Evolutionary conservation across 2,797 vertebrate species (phyloP).

Genomic region (Semotilus atromaculatus): DNA sequence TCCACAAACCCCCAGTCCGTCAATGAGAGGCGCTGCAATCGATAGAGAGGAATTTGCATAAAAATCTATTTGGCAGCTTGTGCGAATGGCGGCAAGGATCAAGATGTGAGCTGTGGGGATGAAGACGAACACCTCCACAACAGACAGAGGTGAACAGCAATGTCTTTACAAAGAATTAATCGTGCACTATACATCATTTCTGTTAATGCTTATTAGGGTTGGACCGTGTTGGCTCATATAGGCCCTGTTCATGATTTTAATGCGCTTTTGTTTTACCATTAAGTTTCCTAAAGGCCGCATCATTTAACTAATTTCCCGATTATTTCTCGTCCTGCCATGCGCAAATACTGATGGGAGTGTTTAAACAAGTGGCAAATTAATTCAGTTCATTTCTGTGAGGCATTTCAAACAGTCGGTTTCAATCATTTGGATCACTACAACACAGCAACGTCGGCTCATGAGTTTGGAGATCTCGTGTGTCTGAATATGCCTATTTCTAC

Average conservation of each 20-base stretch:
- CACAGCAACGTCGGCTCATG: background rate
- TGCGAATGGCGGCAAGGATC: slow-evolving; percentile 59
- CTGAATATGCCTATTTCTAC: background rate
- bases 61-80: slow-evolving; percentile 79
- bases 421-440: background rate
- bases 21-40: slow-evolving; percentile 73
- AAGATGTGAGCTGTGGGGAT: slow-evolving; percentile 71
- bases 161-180: slow-evolving; percentile 29
- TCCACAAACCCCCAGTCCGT: slow-evolving; percentile 68
- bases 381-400: background rate
- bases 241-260: slow-evolving; percentile 10
- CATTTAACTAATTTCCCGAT: background rate
- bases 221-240: background rate
- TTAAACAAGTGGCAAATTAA: background rate
- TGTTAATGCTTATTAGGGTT: slow-evolving; percentile 31
- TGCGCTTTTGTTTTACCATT: background rate
- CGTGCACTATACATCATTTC: slow-evolving; percentile 28
- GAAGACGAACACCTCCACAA: slow-evolving; percentile 58
- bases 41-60: slow-evolving; percentile 80
- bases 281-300: background rate
- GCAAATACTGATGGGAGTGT: background rate
- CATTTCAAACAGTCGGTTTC: background rate
- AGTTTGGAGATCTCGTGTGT: background rate
- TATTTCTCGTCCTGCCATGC: background rate
- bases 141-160: slow-evolving; percentile 26